phyloP scores from a whole-genome alignment of 2,888 invertebrate genomes.

The Falcaria lacertinaria region DNA sequence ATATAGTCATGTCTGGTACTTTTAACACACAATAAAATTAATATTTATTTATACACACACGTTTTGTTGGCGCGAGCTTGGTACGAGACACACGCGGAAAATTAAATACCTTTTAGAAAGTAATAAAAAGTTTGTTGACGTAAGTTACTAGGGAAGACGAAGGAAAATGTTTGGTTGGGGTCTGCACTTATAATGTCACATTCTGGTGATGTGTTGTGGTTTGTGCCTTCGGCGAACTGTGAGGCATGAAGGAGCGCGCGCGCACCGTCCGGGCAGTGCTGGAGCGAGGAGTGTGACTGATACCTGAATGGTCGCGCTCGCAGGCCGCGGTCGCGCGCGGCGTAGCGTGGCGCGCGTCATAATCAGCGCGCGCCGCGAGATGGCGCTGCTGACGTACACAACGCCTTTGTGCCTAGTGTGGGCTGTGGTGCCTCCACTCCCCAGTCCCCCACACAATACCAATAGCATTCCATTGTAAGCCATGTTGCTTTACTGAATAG shows the following conservation, averaged over 20 bases:
- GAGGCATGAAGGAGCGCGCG: slow-evolving; percentile 46
- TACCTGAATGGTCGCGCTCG: slow-evolving; percentile 18
- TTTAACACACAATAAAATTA: slow-evolving; percentile 58
- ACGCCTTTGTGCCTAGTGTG: slow-evolving; percentile 3
- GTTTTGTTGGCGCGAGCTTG: slow-evolving; percentile 67
- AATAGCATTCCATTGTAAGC: background rate
- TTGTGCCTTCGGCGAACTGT: slow-evolving; percentile 54
- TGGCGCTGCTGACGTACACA: slow-evolving; percentile 18
- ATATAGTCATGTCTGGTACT: slow-evolving; percentile 87
- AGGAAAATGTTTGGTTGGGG: slow-evolving; percentile 54
- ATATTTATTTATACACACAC: slow-evolving; percentile 73
- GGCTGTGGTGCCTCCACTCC: slow-evolving; percentile 4
- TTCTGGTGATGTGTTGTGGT: slow-evolving; percentile 65
- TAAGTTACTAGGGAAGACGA: slow-evolving; percentile 57
- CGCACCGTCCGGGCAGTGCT: slow-evolving; percentile 51
- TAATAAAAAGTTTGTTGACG: slow-evolving; percentile 62
- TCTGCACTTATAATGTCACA: slow-evolving; percentile 67
- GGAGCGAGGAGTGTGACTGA: slow-evolving; percentile 57
- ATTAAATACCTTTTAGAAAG: slow-evolving; percentile 76
- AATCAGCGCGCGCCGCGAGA: slow-evolving; percentile 20
- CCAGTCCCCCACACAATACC: background rate
- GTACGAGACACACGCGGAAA: slow-evolving; percentile 70
- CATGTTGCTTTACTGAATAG: background rate
- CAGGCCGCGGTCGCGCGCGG: slow-evolving; percentile 16
- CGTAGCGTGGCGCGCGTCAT: slow-evolving; percentile 14